Base-by-base conservation (phyloP, 2,113 vertebrate species). In the Strigops habroptila region DNA sequence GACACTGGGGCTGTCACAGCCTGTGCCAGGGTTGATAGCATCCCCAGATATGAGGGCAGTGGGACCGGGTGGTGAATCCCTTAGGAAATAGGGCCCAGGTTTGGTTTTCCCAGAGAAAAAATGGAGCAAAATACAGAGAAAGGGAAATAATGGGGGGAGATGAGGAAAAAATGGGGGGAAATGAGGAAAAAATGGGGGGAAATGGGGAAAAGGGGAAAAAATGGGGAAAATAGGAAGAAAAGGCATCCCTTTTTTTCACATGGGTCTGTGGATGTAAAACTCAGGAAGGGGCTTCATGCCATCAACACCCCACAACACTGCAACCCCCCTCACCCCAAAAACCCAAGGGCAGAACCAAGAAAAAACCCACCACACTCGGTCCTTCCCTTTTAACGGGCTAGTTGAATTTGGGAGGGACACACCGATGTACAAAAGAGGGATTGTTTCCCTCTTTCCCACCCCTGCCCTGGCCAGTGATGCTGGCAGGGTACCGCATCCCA, bases 321-420 rank as follows among this genome's bases (percentile, higher is more conserved):
- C 48, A 21, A 5, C 24, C 33, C 30, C 30, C 49, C 7, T 9
- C 1, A 0, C 30, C 46, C 88, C 78, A 3, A 39, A 23, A 43
- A 59, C 44, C 43, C 28, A 8, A 15, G 21, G 28, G 37, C 57
- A 59, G 86, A 41, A 81, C 13, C 25, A 19, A 23, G 53, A 9
- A 14, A 35, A 43, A 18, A 4, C 3, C 67, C 59, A 0, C 31
- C 4, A 1, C 2, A 1, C 27, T 48, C 1, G 0, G 2, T 41
- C 23, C 14, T 43, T 44, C 28, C 81, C 57, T 41, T 46, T 9
- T 3, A 14, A 11, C 0, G 10, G 52, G 46, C 3, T 8, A 75
- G 5, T 39, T 48, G 21, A 2, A 27, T n/a, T 28, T 14, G 7
- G 7, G 7, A 9, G 44, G 14, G 3, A 4, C 3, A 1, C 30